Conservation (phyloP, 2,888 invertebrate species). For the Ecdyonurus torrentis region DNA sequence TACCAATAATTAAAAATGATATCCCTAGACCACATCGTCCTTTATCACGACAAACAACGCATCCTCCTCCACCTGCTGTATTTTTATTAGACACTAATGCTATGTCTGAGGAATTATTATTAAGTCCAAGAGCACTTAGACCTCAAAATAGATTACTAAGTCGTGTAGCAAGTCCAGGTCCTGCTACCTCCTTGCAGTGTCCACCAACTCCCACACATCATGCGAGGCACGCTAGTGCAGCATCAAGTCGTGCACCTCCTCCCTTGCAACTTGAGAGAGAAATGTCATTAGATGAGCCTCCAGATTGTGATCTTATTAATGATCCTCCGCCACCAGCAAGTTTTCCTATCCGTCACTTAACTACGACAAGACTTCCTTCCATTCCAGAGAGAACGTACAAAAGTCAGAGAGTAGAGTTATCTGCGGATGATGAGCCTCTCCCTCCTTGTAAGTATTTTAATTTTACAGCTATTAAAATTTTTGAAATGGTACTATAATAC, state of each 20-base stretch:
- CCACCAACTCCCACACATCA: conserved; percentile 82
- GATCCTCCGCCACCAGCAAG: conserved; percentile 9
- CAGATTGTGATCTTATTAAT: conserved; percentile 9
- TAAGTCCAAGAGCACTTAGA: conserved; percentile 19
- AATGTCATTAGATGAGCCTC: conserved; percentile 8
- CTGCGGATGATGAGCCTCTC: conserved; percentile 53
- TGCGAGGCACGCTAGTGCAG: conserved; percentile 37
- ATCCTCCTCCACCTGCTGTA: conserved; percentile 23
- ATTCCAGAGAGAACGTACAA: conserved; percentile 56
- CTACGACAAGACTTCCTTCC: conserved; percentile 60
- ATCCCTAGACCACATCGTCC: conserved; percentile 37
- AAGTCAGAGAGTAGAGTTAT: conserved; percentile 36
- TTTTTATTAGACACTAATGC: background rate
- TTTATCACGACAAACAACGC: conserved; percentile 45
- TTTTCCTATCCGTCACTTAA: conserved; percentile 35
- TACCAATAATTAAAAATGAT: conserved; percentile 25
- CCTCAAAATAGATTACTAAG: conserved; percentile 22
- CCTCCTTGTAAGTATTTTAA: conserved; percentile 52
- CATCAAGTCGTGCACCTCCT: background rate
- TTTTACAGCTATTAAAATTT: conserved; percentile 3
- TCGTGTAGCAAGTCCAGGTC: conserved; percentile 15
- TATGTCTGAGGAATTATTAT: background rate
- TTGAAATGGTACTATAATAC: background rate
- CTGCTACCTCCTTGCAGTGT: conserved; percentile 37
- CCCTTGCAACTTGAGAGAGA: background rate